These are phyloP conservation scores for Oncorhynchus masou DNA, from an alignment of 2,113 vertebrate genomes.

Conservation along the genomic window DNA sequence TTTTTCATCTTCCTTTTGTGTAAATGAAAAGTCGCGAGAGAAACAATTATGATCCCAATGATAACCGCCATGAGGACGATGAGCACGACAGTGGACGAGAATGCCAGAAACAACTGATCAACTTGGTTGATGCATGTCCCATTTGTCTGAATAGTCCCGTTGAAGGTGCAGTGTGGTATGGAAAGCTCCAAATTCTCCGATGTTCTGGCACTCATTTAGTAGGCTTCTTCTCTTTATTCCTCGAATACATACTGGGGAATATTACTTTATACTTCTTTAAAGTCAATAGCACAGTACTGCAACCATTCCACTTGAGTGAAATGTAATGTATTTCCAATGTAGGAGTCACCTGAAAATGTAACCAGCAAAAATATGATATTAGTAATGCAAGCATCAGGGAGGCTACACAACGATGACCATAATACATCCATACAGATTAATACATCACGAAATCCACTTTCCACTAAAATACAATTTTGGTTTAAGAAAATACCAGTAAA, in stretches of 20 bases:
- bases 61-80: conserved; percentile 83
- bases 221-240: conserved; percentile 53
- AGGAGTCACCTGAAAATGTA: conserved; percentile 46
- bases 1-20: conserved; percentile 91
- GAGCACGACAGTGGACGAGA: conserved; percentile 85
- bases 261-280: conserved; percentile 23
- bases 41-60: conserved; percentile 82
- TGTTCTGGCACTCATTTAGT: conserved; percentile 84
- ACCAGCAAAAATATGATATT: conserved; percentile 25
- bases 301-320: conserved; percentile 39
- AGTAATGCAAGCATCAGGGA: not conserved
- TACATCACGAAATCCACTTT: too few species aligned
- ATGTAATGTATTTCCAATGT: not conserved
- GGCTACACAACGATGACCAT: too few species aligned
- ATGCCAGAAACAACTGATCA: conserved; percentile 84
- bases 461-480: too few species aligned
- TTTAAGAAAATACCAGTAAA: too few species aligned
- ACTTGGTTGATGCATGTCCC: conserved; percentile 81
- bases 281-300: conserved; percentile 28
- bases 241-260: conserved; percentile 12
- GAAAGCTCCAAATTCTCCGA: conserved; percentile 82
- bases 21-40: conserved; percentile 84
- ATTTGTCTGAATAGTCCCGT: conserved; percentile 75
- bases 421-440: too few species aligned
- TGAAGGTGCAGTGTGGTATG: conserved; percentile 80